Base-by-base conservation (phyloP, 2,888 invertebrate species). In the Drosophila mercatorum region DNA sequence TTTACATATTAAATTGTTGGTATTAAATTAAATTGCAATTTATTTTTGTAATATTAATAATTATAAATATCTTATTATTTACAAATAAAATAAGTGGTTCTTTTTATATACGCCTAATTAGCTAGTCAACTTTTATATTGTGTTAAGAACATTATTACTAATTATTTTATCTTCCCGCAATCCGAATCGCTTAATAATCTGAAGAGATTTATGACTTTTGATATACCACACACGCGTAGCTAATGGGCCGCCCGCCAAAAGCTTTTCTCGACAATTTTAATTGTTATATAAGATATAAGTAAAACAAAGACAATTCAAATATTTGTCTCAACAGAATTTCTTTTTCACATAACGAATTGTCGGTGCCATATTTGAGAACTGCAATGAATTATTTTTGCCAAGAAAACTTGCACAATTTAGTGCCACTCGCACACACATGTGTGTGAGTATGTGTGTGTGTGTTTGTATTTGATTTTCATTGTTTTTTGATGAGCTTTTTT, bases 401-500 rank as follows among this genome's bases (percentile, higher is more conserved):
- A 65, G 28, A 68, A 58, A 44, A 44, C 34, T 52, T 31, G 12
- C 43, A 46, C 36, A 65, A 49, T 61, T 67, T 44, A 69, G 61
- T 69, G 68, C 58, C 59, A 52, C 49, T 43, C 34, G 26, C 17
- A 36, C 43, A 26, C 2, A 22, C 22, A 6, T 7, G 7, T 34
- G 31, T 6, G 26, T 28, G 17, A 11, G n/a, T 12, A 14, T 10
- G 7, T 44, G 44, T 44, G 31, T 34, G 31, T 34, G 31, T 4
- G 26, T 10, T 12, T 44, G 44, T 44, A 44, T 49, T 49, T 38
- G 34, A 17, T n/a, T 58, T 55, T 56, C 47, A 67, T 68, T 65
- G 62, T 63, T 71, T 63, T 73, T 67, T 64, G 53, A 53, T 53
- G 44, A 41, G 49, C 60, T 40, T 73, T 71, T 80, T 87, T 84